Evolutionary conservation across 2,113 vertebrate species (phyloP).

Genomic region (Rynchops niger): DNA sequence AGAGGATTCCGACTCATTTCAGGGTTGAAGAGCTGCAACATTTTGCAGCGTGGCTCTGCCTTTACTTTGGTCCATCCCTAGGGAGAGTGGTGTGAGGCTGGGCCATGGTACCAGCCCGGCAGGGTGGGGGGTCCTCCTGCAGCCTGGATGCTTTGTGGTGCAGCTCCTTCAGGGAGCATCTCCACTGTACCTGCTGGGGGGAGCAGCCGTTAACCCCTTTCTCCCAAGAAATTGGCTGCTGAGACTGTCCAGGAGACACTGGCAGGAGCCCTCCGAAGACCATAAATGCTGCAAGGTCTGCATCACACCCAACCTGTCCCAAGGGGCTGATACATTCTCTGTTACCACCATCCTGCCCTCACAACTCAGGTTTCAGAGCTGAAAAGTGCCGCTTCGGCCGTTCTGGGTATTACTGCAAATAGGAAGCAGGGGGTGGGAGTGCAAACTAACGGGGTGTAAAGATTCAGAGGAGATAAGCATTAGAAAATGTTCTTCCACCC

Average conservation of each 20-base stretch:
- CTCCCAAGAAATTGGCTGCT: not conserved
- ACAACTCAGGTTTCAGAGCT: not conserved
- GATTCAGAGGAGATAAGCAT: not conserved
- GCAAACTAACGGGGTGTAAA: not conserved
- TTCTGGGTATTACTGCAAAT: not conserved
- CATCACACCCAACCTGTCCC: not conserved
- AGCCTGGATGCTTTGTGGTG: not conserved
- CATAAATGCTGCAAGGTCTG: rapidly evolving
- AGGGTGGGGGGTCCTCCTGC: not conserved
- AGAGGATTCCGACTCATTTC: not conserved
- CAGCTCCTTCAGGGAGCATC: not conserved
- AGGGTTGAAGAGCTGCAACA: not conserved
- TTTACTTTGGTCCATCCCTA: not conserved
- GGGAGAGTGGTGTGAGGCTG: not conserved
- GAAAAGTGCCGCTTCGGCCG: rapidly evolving
- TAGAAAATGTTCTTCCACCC: not conserved
- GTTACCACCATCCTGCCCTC: not conserved
- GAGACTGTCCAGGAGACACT: not conserved
- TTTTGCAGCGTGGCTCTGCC: not conserved
- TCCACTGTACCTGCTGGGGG: not conserved
- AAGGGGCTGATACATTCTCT: not conserved
- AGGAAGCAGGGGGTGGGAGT: not conserved
- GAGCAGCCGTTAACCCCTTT: no score
- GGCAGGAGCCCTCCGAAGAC: not conserved
- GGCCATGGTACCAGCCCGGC: rapidly evolving